Percentiles rank a stretch among this genome's conserved stretches.
Evolutionary conservation across 1,140 invertebrate genomes (phyloP).

Genomic region (Galleria mellonella): DNA sequence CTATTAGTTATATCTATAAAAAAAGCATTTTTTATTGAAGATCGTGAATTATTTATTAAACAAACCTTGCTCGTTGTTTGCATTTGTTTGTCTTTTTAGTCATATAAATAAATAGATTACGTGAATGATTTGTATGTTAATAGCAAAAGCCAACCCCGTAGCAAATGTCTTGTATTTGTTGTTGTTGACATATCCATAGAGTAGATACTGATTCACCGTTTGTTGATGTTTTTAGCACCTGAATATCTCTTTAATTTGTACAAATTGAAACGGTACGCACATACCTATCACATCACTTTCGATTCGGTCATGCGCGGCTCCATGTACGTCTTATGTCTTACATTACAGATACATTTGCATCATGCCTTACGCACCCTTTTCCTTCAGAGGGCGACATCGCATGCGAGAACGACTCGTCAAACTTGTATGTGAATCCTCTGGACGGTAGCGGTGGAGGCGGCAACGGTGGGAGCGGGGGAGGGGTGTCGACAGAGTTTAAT

Average conservation of each 20-base stretch:
- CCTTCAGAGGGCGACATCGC: conserved; percentile 88
- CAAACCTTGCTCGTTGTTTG: too few species aligned
- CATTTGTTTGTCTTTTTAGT: too few species aligned
- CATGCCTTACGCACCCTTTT: conserved; percentile 96
- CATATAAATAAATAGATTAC: too few species aligned
- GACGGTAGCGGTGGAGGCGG: conserved; percentile 77
- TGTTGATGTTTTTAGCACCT: conserved; percentile 17
- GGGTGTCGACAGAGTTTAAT: conserved; percentile 42
- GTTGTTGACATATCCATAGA: too few species aligned
- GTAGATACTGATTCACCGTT: conserved; percentile 3
- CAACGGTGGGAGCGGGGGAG: conserved; percentile 71
- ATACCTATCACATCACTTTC: conserved; percentile 13
- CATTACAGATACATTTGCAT: conserved; percentile 91
- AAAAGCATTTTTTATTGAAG: too few species aligned
- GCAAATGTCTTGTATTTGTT: too few species aligned
- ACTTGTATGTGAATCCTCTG: conserved; percentile 94
- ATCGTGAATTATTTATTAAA: too few species aligned
- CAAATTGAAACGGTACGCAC: conserved; percentile 20
- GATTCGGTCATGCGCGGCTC: conserved; percentile 44
- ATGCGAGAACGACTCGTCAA: conserved; percentile 82
- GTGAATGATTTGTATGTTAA: too few species aligned
- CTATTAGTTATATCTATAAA: too few species aligned
- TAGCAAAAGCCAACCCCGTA: too few species aligned
- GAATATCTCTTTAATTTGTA: conserved; percentile 4
- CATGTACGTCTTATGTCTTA: conserved; percentile 70